Evolutionary conservation across 2,888 invertebrate species (phyloP).

Genomic region (Tiliacea aurago): DNA sequence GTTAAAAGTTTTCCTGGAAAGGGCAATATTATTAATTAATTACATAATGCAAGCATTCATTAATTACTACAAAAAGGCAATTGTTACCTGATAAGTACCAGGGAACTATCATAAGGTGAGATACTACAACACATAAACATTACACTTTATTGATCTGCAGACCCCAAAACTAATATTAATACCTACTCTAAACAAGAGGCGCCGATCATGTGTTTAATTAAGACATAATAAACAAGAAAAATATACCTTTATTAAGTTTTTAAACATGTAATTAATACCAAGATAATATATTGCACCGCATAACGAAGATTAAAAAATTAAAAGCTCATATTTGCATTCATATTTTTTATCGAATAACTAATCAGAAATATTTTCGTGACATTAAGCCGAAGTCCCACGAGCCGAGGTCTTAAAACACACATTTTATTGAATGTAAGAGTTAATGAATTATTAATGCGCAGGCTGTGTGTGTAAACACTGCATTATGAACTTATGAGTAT

Average conservation of each 20-base stretch:
- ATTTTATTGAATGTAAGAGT: conserved; percentile 50
- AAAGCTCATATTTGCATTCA: conserved; percentile 31
- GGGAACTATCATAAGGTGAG: conserved; percentile 20
- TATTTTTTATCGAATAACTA: conserved; percentile 34
- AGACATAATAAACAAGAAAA: conserved; percentile 36
- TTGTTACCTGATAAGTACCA: conserved; percentile 15
- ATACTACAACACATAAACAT: conserved; percentile 12
- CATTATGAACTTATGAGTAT: conserved; percentile 44
- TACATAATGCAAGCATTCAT: background rate
- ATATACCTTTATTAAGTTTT: conserved; percentile 16
- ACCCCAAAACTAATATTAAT: conserved; percentile 22
- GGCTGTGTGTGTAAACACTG: conserved; percentile 48
- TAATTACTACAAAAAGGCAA: conserved; percentile 2
- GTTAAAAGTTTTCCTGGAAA: background rate
- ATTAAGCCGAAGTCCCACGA: conserved; percentile 28
- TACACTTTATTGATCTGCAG: conserved; percentile 15
- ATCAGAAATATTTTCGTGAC: conserved; percentile 37
- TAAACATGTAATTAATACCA: conserved; percentile 32
- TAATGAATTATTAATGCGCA: conserved; percentile 58
- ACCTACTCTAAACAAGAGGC: conserved; percentile 28
- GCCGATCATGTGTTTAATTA: conserved; percentile 47
- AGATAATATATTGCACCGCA: conserved; percentile 21
- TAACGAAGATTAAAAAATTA: conserved; percentile 29
- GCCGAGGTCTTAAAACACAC: conserved; percentile 28
- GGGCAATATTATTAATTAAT: no score